Conservation (phyloP, 2,888 invertebrate genomes). For the Eupithecia centaureata region DNA sequence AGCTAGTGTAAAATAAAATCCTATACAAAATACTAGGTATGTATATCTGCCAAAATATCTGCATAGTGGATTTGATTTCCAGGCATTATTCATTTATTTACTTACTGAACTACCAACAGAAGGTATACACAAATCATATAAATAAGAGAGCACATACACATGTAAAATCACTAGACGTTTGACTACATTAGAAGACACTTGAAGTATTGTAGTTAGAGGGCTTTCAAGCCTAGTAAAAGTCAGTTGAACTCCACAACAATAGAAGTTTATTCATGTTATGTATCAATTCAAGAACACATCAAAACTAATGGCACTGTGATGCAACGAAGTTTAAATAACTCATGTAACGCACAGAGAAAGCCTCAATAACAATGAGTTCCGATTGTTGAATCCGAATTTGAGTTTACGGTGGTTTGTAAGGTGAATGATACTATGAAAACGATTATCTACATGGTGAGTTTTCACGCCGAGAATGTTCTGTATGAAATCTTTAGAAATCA, state of each 20-base stretch:
- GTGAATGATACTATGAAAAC: slow-evolving; percentile 10
- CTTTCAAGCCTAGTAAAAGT: background rate
- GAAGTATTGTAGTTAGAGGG: background rate
- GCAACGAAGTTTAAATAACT: slow-evolving; percentile 48
- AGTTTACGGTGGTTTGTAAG: slow-evolving; percentile 37
- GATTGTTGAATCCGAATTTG: slow-evolving; percentile 32
- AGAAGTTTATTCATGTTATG: background rate
- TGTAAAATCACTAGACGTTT: no score
- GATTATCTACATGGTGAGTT: background rate
- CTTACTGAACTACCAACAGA: no score
- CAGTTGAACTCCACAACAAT: background rate
- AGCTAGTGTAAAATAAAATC: no score
- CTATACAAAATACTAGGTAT: no score
- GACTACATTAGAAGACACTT: background rate
- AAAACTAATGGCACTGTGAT: slow-evolving; percentile 42
- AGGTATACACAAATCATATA: no score
- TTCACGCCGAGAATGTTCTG: background rate
- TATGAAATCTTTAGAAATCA: background rate
- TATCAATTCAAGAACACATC: slow-evolving; percentile 23
- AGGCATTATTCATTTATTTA: no score
- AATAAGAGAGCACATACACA: no score
- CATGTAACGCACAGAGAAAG: slow-evolving; percentile 52
- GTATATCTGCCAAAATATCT: no score
- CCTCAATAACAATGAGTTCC: slow-evolving; percentile 37
- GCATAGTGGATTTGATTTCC: no score